Evolutionary conservation across 2,797 vertebrate species (phyloP).

Genomic region (Eulemur coronatus): DNA sequence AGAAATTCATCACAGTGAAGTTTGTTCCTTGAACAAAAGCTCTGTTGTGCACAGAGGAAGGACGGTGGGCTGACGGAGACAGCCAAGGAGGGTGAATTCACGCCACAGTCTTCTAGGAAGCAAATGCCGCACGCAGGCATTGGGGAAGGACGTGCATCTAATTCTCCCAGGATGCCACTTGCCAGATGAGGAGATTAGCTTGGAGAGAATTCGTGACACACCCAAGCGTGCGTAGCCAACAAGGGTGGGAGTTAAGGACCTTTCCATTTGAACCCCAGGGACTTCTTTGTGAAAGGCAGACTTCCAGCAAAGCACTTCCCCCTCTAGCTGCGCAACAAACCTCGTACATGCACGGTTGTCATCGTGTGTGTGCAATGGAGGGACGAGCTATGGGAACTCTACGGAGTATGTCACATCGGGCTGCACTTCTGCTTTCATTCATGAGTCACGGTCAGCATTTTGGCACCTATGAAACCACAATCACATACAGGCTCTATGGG

Average conservation of each 20-base stretch:
- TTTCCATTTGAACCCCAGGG: not conserved
- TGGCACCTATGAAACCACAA: not conserved
- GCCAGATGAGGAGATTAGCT: not conserved
- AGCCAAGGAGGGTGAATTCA: not conserved
- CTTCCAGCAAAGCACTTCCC: constrained; percentile 23
- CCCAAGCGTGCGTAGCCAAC: not conserved
- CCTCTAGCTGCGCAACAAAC: constrained; percentile 48
- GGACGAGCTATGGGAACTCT: constrained; percentile 13
- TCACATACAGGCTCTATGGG: not conserved
- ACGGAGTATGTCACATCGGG: not conserved
- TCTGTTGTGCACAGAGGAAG: not conserved
- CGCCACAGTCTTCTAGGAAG: not conserved
- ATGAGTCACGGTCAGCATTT: constrained; percentile 27
- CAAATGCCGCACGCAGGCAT: not conserved
- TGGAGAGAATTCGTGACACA: not conserved
- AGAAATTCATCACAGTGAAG: not conserved
- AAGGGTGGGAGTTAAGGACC: not conserved
- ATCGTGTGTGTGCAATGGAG: not conserved
- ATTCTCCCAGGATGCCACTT: not conserved
- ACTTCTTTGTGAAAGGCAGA: constrained; percentile 3
- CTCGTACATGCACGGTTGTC: not conserved
- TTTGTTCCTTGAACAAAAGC: not conserved
- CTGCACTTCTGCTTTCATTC: not conserved
- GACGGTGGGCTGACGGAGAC: not conserved
- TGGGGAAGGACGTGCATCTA: not conserved